A percentile compares a stretch with the other conserved stretches of the same genome.
These are phyloP conservation scores for Glyphotaelius pellucidus DNA, from an alignment of 2,888 invertebrate species.

Conservation along the genomic window DNA sequence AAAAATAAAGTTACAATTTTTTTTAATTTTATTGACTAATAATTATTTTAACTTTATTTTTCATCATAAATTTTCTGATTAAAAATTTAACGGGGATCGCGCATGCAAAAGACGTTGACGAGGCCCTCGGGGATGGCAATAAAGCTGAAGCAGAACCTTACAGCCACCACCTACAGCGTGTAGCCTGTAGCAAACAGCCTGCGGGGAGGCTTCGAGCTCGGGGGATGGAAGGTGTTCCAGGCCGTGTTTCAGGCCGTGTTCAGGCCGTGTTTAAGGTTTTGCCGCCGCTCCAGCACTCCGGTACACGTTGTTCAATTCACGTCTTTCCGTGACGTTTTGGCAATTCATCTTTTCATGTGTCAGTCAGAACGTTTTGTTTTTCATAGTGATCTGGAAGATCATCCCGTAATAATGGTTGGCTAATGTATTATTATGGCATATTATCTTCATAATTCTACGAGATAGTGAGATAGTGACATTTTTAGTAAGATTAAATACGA, in stretches of 20 bases:
- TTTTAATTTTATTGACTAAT: no score
- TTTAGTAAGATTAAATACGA: neutral
- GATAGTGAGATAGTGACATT: neutral
- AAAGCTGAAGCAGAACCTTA: neutral
- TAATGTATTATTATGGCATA: neutral
- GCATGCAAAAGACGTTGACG: neutral
- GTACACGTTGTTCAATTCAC: conserved; percentile 35
- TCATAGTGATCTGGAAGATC: neutral
- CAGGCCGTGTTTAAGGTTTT: no score
- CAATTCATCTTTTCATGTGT: conserved; percentile 43
- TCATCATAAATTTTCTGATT: neutral
- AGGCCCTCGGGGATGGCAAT: neutral
- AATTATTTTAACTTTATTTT: neutral
- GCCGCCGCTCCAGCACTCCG: conserved; percentile 2
- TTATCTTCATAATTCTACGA: neutral
- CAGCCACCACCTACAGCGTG: neutral
- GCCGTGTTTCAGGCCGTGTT: neutral
- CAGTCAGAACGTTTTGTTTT: conserved; percentile 9
- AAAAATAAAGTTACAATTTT: no score
- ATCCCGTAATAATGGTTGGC: neutral
- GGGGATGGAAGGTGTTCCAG: neutral
- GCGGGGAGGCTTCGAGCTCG: neutral
- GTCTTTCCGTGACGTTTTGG: conserved; percentile 35
- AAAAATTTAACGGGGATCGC: neutral
- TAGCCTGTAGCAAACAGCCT: neutral